Percentiles rank a stretch among this genome's conserved stretches.
Evolutionary conservation across 2,888 invertebrate species (phyloP).

Genomic region (Periphyllus acericola): DNA sequence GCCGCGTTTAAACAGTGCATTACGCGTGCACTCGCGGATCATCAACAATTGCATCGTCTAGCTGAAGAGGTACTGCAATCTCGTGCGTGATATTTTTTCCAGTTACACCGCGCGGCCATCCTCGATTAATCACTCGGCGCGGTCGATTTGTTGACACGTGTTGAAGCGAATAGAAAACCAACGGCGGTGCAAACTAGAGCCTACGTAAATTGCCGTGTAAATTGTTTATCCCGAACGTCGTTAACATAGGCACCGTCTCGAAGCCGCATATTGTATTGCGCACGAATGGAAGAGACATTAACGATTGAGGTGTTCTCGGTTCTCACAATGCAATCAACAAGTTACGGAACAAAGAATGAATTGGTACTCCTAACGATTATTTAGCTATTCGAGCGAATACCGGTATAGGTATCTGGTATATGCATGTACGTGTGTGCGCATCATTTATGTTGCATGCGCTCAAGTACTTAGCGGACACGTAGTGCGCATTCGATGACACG

Average conservation of each 20-base stretch:
- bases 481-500: conserved; percentile 7
- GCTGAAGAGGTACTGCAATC: conserved; percentile 50
- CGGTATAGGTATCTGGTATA: neutral
- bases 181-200: conserved; percentile 24
- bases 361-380: conserved; percentile 11
- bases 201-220: conserved; percentile 35
- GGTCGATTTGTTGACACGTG: conserved; percentile 52
- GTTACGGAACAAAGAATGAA: conserved; percentile 27
- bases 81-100: neutral
- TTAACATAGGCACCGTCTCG: neutral
- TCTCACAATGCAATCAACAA: conserved; percentile 43
- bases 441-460: conserved; percentile 9
- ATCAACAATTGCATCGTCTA: conserved; percentile 52
- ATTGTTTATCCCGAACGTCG: conserved; percentile 44
- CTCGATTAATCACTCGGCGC: conserved; percentile 49
- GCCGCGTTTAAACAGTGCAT: conserved; percentile 16
- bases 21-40: conserved; percentile 5
- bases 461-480: neutral
- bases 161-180: conserved; percentile 52
- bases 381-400: conserved; percentile 33
- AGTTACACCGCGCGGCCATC: neutral
- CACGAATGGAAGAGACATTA: neutral
- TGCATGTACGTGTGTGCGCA: too few species aligned
- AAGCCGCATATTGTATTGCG: neutral
- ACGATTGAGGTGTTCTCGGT: conserved; percentile 33